These are phyloP conservation scores for Heliconius eleuchia DNA, from an alignment of 1,140 invertebrate genomes.

Conservation along the genomic window DNA sequence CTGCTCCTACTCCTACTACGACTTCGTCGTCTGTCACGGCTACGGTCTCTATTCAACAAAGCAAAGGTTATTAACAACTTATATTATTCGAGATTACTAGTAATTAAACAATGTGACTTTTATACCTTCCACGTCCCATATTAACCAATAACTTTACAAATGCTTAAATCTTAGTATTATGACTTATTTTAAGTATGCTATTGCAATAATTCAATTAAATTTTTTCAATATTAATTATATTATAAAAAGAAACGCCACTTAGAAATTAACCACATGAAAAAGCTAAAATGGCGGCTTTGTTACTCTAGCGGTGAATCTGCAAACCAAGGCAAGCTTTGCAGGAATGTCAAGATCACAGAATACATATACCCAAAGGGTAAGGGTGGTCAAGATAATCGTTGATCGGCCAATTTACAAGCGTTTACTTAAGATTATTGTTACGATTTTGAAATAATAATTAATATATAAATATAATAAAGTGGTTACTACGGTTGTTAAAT, in stretches of 20 bases:
- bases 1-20: constrained; percentile 71
- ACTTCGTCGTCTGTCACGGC: constrained; percentile 72
- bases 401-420: not conserved
- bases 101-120: constrained; percentile 25
- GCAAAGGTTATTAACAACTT: not conserved
- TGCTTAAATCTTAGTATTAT: not conserved
- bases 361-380: no score
- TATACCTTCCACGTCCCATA: constrained; percentile 74
- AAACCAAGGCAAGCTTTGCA: not conserved
- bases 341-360: not conserved
- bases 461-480: not conserved
- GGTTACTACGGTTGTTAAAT: not conserved
- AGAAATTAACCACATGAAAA: constrained; percentile 41
- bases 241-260: constrained; percentile 10
- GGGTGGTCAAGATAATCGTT: not conserved
- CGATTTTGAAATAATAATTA: not conserved
- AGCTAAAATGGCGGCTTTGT: constrained; percentile 59
- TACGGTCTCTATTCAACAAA: constrained; percentile 33
- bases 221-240: not conserved
- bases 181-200: not conserved
- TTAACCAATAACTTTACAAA: not conserved
- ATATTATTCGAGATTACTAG: constrained; percentile 6
- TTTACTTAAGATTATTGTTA: not conserved
- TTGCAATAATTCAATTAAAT: not conserved
- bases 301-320: constrained; percentile 1